A percentile compares a stretch with the other conserved stretches of the same genome.
phyloP scores from a whole-genome alignment of 2,113 vertebrate genomes.

The Nesospiza acunhae region DNA sequence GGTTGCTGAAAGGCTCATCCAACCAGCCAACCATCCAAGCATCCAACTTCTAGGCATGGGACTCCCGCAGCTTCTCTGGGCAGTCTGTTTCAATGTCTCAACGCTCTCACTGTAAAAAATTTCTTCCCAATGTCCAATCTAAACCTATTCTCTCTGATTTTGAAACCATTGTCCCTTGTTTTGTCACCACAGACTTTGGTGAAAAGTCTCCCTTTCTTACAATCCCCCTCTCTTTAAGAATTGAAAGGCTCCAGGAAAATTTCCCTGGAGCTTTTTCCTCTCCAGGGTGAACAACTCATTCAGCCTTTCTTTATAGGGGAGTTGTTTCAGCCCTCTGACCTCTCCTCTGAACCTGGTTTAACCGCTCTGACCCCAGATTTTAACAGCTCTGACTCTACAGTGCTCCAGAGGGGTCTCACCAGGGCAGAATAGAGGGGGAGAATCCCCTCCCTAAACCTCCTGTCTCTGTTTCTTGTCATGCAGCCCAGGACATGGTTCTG shows the following conservation, averaged over 20 bases:
- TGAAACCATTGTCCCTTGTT: neutral
- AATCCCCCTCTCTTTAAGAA: neutral
- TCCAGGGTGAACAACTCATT: neutral
- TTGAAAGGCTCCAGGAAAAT: neutral
- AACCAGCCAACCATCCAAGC: neutral
- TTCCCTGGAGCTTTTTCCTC: neutral
- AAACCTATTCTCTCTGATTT: neutral
- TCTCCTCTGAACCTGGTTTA: neutral
- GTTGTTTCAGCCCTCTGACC: neutral
- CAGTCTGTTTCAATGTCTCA: neutral
- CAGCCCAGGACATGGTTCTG: neutral
- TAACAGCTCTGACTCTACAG: too few species aligned
- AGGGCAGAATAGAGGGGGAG: neutral
- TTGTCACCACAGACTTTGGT: neutral
- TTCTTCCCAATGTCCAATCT: neutral
- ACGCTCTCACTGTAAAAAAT: neutral
- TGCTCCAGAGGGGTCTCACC: neutral
- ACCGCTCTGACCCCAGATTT: neutral
- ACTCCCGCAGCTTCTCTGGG: neutral
- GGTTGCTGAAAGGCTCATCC: neutral
- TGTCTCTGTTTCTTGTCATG: neutral
- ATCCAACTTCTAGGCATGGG: neutral
- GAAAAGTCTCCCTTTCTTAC: neutral
- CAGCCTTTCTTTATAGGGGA: neutral
- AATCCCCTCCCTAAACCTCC: rapidly evolving